Conservation (phyloP, 2,888 invertebrate genomes). For the Augochlorella aurata region DNA sequence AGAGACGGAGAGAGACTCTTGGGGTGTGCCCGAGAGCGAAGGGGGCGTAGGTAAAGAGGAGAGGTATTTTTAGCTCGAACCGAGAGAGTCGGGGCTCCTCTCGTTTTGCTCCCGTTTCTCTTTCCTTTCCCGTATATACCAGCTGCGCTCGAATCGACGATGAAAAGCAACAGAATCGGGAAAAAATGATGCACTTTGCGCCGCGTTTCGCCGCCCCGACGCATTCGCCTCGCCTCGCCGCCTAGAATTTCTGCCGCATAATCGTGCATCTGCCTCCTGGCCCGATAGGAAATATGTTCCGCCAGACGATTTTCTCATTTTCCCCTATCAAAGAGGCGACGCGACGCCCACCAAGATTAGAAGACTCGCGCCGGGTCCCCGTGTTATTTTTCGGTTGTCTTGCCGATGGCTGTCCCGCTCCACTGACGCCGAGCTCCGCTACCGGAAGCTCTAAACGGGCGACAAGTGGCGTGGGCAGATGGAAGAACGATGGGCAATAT, state of each 20-base stretch:
- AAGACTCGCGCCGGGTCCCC: neutral
- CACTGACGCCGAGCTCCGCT: neutral
- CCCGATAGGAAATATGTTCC: neutral
- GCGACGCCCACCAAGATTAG: neutral
- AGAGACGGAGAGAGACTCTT: conserved; percentile 33
- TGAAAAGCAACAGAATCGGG: conserved; percentile 58
- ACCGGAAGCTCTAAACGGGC: conserved; percentile 45
- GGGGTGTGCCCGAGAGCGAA: conserved; percentile 46
- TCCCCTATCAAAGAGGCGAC: neutral
- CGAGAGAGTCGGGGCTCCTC: conserved; percentile 50
- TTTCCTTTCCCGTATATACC: conserved; percentile 51
- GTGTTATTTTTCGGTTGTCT: neutral
- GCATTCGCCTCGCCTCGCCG: neutral
- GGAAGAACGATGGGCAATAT: conserved; percentile 47
- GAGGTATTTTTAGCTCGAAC: conserved; percentile 67
- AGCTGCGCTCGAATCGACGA: conserved; percentile 57
- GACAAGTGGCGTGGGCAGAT: conserved; percentile 26
- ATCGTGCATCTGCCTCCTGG: neutral
- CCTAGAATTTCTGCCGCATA: conserved; percentile 10
- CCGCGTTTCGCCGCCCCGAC: conserved; percentile 16
- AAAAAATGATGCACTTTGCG: conserved; percentile 44
- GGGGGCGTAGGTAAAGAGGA: conserved; percentile 60
- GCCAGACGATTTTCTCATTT: conserved; percentile 1
- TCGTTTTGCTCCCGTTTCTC: conserved; percentile 66
- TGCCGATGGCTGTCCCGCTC: neutral